Conservation (phyloP, 2,113 vertebrate genomes). For the Leptocoma aspasia region DNA sequence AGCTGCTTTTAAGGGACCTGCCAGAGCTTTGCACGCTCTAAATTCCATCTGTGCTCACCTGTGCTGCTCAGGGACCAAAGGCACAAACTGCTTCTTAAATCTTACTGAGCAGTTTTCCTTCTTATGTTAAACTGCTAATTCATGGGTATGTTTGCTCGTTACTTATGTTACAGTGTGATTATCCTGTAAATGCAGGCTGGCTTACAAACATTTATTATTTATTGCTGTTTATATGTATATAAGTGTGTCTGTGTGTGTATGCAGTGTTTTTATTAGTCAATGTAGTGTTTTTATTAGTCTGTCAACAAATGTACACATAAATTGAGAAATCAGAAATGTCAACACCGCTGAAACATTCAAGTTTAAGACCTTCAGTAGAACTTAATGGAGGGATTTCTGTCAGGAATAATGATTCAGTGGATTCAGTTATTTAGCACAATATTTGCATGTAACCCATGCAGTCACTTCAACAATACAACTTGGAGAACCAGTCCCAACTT, state of each 20-base stretch:
- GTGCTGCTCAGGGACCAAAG: neutral
- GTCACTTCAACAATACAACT: neutral
- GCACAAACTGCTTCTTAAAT: neutral
- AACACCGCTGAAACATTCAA: neutral
- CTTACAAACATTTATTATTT: neutral
- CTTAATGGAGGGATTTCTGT: constrained; percentile 1
- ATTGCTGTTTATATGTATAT: neutral
- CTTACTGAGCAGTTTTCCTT: neutral
- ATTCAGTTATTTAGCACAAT: neutral
- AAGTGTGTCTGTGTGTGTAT: neutral
- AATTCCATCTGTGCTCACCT: neutral
- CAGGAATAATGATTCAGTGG: neutral
- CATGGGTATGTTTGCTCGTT: neutral
- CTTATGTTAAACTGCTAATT: neutral
- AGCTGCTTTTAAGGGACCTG: neutral
- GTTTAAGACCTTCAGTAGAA: neutral
- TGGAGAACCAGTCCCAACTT: neutral
- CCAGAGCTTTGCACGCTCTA: neutral
- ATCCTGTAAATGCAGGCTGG: neutral
- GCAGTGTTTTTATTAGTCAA: neutral
- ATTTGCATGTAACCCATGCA: neutral
- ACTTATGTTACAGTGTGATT: neutral
- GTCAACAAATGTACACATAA: neutral
- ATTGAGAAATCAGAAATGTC: neutral
- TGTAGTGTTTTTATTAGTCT: neutral